Conservation (phyloP, 2,888 invertebrate species). For the Torymus auratus region DNA sequence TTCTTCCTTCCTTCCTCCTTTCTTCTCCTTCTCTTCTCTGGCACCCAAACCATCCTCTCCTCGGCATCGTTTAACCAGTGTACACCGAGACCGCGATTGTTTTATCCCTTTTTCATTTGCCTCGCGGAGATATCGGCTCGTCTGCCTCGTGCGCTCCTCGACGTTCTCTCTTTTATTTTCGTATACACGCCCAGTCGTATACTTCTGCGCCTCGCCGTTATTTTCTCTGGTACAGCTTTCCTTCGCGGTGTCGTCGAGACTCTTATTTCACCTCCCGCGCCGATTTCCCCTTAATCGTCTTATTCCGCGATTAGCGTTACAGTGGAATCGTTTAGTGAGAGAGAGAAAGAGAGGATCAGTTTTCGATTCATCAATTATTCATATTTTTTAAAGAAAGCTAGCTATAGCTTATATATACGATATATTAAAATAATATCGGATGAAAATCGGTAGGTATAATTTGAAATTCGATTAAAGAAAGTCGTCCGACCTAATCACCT, state of each 20-base stretch:
- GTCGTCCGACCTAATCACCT: no score
- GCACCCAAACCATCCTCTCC: neutral
- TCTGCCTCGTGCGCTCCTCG: no score
- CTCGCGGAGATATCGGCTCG: neutral
- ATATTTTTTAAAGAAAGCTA: no score
- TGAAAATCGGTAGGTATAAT: no score
- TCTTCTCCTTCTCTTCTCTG: constrained; percentile 17
- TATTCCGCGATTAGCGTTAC: neutral
- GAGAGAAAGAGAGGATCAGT: no score
- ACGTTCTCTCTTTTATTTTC: no score
- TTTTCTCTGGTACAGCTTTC: constrained; percentile 17
- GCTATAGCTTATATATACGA: no score
- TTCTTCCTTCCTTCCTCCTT: neutral
- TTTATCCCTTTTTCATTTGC: constrained; percentile 22
- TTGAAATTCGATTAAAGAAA: no score
- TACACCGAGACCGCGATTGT: neutral
- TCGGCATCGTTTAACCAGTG: constrained; percentile 2
- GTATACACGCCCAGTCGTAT: no score
- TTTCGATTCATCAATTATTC: no score
- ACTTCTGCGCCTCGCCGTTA: neutral
- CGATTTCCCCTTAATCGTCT: neutral
- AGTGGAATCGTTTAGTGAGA: no score
- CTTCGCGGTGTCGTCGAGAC: neutral
- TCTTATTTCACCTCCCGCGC: neutral
- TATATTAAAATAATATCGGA: no score